Conservation (phyloP, 2,113 vertebrate species). For the Apteryx owenii region DNA sequence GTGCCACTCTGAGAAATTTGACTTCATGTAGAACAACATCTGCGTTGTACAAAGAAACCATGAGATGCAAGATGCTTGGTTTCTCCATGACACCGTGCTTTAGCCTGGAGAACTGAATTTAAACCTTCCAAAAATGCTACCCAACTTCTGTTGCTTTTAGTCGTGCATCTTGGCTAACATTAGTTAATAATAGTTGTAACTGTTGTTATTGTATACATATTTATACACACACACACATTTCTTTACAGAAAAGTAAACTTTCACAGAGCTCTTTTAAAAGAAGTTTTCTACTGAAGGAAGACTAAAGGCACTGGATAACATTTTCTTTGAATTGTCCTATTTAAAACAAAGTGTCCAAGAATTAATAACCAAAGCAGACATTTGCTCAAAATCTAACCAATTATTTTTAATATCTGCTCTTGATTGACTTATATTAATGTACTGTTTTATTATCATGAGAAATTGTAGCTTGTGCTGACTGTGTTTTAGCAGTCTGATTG, state of each 20-base stretch:
- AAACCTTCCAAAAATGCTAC: not conserved
- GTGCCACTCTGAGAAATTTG: not conserved
- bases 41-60: not conserved
- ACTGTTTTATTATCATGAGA: constrained; percentile 11
- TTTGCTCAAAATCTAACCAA: constrained; percentile 48
- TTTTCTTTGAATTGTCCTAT: constrained; percentile 39
- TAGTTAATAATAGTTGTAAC: not conserved
- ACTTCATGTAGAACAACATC: not conserved
- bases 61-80: not conserved
- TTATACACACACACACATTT: not conserved
- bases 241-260: not conserved
- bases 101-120: not conserved
- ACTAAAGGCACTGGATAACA: not conserved
- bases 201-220: not conserved
- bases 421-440: constrained; percentile 55
- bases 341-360: constrained; percentile 38
- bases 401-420: constrained; percentile 52
- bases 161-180: not conserved
- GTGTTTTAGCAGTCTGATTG: constrained; percentile 38
- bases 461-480: not conserved
- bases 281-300: not conserved
- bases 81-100: not conserved
- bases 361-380: constrained; percentile 50
- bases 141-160: not conserved
- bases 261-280: not conserved